Conservation (phyloP, 2,113 vertebrate genomes). For the Toxostoma redivivum region DNA sequence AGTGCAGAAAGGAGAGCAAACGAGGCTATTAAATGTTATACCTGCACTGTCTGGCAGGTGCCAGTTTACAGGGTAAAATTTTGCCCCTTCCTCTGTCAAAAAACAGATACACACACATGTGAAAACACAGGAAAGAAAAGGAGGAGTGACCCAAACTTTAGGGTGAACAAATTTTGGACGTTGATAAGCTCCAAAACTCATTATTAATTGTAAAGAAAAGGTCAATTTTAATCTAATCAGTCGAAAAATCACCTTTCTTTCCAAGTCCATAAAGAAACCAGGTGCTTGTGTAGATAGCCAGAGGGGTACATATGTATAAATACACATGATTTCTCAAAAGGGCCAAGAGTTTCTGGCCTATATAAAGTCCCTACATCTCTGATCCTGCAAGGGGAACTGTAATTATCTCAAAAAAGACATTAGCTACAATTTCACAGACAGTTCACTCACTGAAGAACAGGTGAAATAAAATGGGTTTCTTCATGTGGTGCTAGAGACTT, state of each 20-base stretch:
- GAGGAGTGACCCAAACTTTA: not conserved
- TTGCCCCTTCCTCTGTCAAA: accelerated
- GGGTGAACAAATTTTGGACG: not conserved
- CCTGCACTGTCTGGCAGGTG: not conserved
- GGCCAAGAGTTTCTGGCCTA: not conserved
- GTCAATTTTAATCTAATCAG: not conserved
- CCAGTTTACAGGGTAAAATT: not conserved
- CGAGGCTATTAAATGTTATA: not conserved
- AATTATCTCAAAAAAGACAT: not conserved
- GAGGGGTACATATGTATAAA: not conserved
- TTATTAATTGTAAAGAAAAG: not conserved
- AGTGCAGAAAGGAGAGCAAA: not conserved
- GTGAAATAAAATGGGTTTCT: not conserved
- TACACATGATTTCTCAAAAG: not conserved
- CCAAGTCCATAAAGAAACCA: not conserved
- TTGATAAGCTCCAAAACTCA: not conserved
- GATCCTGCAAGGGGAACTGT: not conserved
- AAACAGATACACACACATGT: accelerated
- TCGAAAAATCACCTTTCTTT: not conserved
- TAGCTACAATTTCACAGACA: not conserved
- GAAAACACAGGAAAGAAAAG: not conserved
- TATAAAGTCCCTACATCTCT: not conserved
- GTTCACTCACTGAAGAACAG: not conserved
- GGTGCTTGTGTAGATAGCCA: not conserved
- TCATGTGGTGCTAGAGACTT: not conserved